Base-by-base conservation (phyloP, 2,888 invertebrate species). In the Apoderus coryli region DNA sequence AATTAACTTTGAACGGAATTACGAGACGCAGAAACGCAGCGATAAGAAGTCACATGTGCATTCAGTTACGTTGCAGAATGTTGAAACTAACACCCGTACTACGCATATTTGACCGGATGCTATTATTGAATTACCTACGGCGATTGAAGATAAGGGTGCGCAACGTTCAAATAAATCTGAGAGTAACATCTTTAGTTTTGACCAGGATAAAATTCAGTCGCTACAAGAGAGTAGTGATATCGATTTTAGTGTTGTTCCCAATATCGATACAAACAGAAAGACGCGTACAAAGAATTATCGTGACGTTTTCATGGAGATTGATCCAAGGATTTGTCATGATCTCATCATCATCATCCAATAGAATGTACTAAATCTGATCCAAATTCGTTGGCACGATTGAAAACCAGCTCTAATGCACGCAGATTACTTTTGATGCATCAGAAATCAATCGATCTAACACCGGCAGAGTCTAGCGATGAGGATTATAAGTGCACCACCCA, bases 331-430 rank as follows among this genome's bases (percentile, higher is more conserved):
- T 22, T 54, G 40, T 25, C 57, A 40, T 43, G 54, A 44, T 22
- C 38, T 57, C 22, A 46, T 50, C 10, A 61, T 67, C 81, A 78
- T 49, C 70, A 74, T 13, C 76, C 78, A 1, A 79, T 82, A 0
- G 84, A 82, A 53, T 67, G 85, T 38, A 85, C 85, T 3, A 85
- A 84, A 53, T 84, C 84, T 46, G 85, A 86, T 62, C 85, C 85
- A 0, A 82, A 82, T 52, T 76, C 76, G 16, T 60, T 77, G 29
- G 77, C 81, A 0, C 65, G 81, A 33, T 75, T 76, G 36, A 65
- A 79, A 10, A 62, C 80, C 31, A 76, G 72, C 34, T 77, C 76
- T 3, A 77, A 69, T 48, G 73, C 75, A 3, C 67, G 81, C n/a
- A 65, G 82, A 10, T 75, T 81, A 55, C 71, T 81, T 14, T 53